A percentile compares a stretch with the other conserved stretches of the same genome.
phyloP scores from a whole-genome alignment of 2,113 vertebrate species.

The Dromas ardeola region DNA sequence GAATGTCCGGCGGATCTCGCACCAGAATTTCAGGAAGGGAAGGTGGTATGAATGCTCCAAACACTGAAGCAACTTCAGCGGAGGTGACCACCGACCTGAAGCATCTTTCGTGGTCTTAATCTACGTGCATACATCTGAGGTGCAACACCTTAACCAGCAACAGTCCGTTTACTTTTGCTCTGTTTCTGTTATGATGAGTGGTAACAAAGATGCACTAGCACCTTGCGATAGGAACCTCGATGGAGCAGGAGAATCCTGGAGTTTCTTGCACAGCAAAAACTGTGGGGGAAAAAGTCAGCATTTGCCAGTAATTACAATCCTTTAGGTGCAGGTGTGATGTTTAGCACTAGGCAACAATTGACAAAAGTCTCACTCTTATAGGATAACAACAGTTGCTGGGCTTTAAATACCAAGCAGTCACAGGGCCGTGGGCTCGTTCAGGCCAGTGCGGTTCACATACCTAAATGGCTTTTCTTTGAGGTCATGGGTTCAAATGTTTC shows the following conservation, averaged over 20 bases:
- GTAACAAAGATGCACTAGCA: not conserved
- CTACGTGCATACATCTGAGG: not conserved
- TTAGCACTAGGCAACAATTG: not conserved
- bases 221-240: not conserved
- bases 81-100: not conserved
- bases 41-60: not conserved
- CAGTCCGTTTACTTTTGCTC: not conserved
- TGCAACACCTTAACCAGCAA: slow-evolving; percentile 21
- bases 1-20: not conserved
- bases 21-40: not conserved
- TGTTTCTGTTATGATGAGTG: not conserved
- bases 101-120: not conserved
- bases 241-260: not conserved
- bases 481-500: not conserved
- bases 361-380: not conserved
- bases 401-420: not conserved
- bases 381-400: not conserved
- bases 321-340: not conserved
- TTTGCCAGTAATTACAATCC: not conserved
- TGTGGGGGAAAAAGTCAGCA: not conserved
- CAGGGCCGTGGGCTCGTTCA: rapidly evolving
- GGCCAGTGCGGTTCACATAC: not conserved
- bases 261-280: not conserved
- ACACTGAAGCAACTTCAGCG: not conserved
- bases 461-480: not conserved